phyloP scores from a whole-genome alignment of 2,113 vertebrate genomes.

The Kobus ellipsiprymnus region DNA sequence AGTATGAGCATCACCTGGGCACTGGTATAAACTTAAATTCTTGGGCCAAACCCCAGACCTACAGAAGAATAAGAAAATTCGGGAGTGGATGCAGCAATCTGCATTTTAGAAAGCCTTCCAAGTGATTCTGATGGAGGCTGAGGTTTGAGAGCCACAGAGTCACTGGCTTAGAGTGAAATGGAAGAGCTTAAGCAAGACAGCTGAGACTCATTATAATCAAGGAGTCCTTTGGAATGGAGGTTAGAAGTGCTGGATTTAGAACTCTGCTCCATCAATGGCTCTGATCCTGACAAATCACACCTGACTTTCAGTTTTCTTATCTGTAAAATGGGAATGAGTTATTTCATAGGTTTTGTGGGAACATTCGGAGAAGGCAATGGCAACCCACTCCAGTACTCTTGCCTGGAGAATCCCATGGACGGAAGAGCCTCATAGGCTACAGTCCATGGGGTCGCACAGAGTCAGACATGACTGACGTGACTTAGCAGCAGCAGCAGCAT shows the following conservation, averaged over 20 bases:
- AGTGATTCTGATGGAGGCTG: not conserved
- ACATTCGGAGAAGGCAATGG: not conserved
- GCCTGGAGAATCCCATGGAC: too few relatives aligned
- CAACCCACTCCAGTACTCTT: too few relatives aligned
- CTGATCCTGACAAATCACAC: not conserved
- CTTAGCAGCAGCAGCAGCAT: too few relatives aligned
- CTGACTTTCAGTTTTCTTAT: not conserved
- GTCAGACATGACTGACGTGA: rapidly evolving
- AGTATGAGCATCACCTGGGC: not conserved
- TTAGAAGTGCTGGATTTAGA: not conserved
- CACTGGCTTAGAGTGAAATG: not conserved
- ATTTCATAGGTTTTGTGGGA: not conserved
- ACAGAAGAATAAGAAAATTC: not conserved
- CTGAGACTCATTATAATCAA: not conserved
- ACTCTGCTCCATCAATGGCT: not conserved
- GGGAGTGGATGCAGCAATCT: too few relatives aligned
- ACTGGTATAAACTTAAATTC: not conserved
- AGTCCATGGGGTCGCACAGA: too few relatives aligned
- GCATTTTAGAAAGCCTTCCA: not conserved
- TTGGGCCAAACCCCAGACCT: not conserved
- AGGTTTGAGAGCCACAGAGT: not conserved
- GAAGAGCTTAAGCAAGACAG: not conserved
- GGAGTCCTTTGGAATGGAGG: not conserved
- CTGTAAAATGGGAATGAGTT: not conserved
- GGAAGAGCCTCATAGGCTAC: too few relatives aligned